phyloP scores from a whole-genome alignment of 2,113 vertebrate species.

The Perognathus longimembris region DNA sequence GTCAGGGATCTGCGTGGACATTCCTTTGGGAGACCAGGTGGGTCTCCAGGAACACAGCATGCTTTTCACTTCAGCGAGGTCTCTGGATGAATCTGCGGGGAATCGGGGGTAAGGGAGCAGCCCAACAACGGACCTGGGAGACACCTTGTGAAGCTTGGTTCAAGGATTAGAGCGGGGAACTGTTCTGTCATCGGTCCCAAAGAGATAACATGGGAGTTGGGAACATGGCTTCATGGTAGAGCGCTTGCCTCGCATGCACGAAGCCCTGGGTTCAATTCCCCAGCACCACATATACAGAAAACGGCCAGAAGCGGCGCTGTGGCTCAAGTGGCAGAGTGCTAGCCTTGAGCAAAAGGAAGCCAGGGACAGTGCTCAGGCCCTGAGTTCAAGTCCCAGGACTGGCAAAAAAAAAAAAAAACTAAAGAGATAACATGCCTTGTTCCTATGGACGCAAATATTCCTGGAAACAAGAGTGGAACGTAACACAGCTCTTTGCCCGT shows the following conservation, averaged over 20 bases:
- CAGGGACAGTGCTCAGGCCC: too few relatives aligned
- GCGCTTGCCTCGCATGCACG: too few relatives aligned
- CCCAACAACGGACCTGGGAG: background rate
- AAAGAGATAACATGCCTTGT: background rate
- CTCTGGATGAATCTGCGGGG: rapidly evolving
- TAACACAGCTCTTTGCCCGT: background rate
- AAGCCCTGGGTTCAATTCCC: too few relatives aligned
- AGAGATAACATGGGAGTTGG: background rate
- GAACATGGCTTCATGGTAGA: too few relatives aligned
- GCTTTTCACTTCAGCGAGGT: rapidly evolving
- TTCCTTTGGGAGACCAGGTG: background rate
- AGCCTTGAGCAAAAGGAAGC: too few relatives aligned
- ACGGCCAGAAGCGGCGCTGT: too few relatives aligned
- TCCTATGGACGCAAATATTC: background rate
- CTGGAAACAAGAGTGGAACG: background rate
- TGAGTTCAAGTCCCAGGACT: too few relatives aligned
- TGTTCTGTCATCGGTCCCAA: background rate
- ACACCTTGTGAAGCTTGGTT: rapidly evolving
- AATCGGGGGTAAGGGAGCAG: too few relatives aligned
- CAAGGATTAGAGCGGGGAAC: background rate
- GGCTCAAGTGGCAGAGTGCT: too few relatives aligned
- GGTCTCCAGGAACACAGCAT: too few relatives aligned
- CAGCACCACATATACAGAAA: too few relatives aligned
- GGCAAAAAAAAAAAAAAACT: too few relatives aligned
- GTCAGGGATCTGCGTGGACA: rapidly evolving